Evolutionary conservation across 2,888 invertebrate genomes (phyloP).

Genomic region (Chydorus sphaericus): DNA sequence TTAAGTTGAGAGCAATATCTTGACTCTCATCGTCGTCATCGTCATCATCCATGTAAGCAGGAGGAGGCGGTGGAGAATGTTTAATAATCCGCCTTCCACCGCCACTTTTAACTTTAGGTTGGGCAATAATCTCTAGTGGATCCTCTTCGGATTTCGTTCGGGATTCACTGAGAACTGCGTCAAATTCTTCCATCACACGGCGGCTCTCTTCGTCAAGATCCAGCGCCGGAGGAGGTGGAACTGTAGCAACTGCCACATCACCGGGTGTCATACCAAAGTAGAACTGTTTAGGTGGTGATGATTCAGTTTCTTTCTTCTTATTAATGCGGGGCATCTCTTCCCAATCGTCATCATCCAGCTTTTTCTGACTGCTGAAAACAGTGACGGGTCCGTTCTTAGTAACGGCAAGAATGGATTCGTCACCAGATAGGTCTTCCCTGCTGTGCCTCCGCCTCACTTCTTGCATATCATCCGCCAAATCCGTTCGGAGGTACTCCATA

Average conservation of each 20-base stretch:
- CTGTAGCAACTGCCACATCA: background rate
- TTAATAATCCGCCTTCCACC: background rate
- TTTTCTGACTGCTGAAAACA: constrained; percentile 7
- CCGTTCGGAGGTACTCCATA: constrained; percentile 4
- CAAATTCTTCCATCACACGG: constrained; percentile 11
- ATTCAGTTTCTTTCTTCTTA: too few relatives aligned
- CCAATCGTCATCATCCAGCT: background rate
- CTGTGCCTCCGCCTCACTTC: constrained; percentile 5
- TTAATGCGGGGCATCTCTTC: background rate
- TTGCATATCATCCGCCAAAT: background rate
- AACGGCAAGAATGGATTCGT: constrained; percentile 14
- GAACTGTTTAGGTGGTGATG: constrained; percentile 11
- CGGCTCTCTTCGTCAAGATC: constrained; percentile 11
- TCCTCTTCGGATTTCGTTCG: background rate
- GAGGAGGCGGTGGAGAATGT: background rate
- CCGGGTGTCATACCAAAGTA: constrained; percentile 14
- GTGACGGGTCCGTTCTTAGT: constrained; percentile 8
- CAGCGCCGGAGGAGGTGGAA: background rate
- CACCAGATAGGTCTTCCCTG: constrained; percentile 13
- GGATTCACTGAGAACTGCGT: constrained; percentile 3
- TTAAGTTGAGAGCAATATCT: constrained; percentile 53
- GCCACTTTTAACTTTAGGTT: background rate
- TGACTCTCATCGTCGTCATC: constrained; percentile 20
- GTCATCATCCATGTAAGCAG: constrained; percentile 16
- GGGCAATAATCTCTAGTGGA: background rate